These are phyloP conservation scores for Xerus inauris DNA, from an alignment of 2,113 vertebrate species.

Conservation along the genomic window DNA sequence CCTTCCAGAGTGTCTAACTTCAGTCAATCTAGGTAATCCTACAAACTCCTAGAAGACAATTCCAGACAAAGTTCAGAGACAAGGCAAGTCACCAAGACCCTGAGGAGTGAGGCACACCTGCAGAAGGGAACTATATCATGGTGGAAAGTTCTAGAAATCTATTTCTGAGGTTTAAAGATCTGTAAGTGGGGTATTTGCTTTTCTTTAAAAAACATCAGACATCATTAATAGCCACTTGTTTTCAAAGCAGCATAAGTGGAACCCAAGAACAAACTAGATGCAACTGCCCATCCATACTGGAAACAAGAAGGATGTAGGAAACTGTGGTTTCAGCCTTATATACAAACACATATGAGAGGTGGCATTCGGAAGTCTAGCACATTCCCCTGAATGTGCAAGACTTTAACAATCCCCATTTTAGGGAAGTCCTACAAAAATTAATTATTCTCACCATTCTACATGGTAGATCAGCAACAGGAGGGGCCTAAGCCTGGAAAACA, in stretches of 20 bases:
- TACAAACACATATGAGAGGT: neutral
- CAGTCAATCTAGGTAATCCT: neutral
- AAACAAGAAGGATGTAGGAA: neutral
- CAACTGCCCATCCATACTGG: no score
- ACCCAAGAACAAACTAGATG: neutral
- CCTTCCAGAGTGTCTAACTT: neutral
- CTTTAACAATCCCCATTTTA: neutral
- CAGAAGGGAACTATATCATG: neutral
- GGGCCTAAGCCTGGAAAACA: neutral
- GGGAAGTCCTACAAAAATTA: neutral
- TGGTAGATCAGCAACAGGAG: neutral
- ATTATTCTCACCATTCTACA: neutral
- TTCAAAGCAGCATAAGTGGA: neutral
- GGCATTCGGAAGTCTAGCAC: neutral
- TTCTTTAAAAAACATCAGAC: neutral
- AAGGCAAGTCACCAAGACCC: neutral
- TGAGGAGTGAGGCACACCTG: neutral
- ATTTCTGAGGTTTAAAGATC: neutral
- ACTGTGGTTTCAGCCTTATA: neutral
- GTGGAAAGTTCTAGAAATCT: slow-evolving; percentile 23
- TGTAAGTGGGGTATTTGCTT: neutral
- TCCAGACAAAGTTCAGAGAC: neutral
- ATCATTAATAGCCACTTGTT: neutral
- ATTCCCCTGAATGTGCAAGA: neutral
- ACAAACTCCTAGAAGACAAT: slow-evolving; percentile 17